Percentiles rank a stretch among this genome's conserved stretches.
phyloP scores from a whole-genome alignment of 2,888 invertebrate genomes.

The Leptodirus hochenwartii region DNA sequence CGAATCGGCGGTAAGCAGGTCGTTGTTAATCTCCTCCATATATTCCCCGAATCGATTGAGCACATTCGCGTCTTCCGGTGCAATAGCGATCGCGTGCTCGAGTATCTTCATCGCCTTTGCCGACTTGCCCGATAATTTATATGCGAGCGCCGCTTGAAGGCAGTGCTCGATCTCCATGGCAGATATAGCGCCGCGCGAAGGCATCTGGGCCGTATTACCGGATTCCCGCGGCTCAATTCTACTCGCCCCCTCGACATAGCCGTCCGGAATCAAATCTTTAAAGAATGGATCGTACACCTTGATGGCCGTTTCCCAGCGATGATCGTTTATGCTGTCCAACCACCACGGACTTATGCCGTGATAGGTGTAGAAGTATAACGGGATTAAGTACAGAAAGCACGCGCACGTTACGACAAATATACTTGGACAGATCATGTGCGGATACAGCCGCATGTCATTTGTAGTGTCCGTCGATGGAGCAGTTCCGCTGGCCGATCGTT shows the following conservation, averaged over 20 bases:
- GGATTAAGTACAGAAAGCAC: too few species aligned
- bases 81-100: constrained; percentile 79
- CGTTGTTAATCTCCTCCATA: constrained; percentile 66
- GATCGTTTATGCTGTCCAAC: too few species aligned
- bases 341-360: too few species aligned
- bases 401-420: too few species aligned
- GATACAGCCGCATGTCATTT: too few species aligned
- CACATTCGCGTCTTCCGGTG: constrained; percentile 84
- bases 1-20: constrained; percentile 79
- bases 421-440: too few species aligned
- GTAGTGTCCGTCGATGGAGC: too few species aligned
- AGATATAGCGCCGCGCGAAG: too few species aligned
- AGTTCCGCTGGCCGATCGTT: too few species aligned
- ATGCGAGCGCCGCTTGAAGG: constrained; percentile 66
- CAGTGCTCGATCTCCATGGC: constrained; percentile 68
- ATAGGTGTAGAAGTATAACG: too few species aligned
- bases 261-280: constrained; percentile 21
- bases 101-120: constrained; percentile 75
- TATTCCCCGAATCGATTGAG: constrained; percentile 87
- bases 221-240: constrained; percentile 2
- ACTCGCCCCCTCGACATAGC: background rate
- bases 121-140: constrained; percentile 62
- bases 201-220: too few species aligned
- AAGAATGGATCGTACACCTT: constrained; percentile 21
- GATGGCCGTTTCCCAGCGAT: constrained; percentile 6